Conservation (phyloP, 1,140 invertebrate genomes). For the Euglossa dilemma region DNA sequence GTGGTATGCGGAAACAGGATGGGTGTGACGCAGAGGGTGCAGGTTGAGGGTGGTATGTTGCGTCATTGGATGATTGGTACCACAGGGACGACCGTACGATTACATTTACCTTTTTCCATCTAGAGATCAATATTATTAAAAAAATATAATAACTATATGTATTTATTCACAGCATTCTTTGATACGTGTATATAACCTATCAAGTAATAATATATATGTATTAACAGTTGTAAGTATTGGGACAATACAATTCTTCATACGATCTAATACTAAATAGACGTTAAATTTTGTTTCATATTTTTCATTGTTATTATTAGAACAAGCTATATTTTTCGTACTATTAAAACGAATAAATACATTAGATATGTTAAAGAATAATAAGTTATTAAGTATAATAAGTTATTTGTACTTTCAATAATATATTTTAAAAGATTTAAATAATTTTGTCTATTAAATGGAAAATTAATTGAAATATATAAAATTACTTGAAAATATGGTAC, state of each 20-base stretch:
- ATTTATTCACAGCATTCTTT: background rate
- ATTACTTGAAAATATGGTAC: background rate
- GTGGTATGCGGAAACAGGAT: conserved; percentile 62
- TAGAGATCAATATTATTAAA: background rate
- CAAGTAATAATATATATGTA: background rate
- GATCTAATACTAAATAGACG: background rate
- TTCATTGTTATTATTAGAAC: background rate
- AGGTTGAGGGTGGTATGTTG: conserved; percentile 65
- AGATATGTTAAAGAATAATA: background rate
- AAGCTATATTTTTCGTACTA: background rate
- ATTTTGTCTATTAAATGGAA: background rate
- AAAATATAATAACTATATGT: background rate
- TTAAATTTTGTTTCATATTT: background rate
- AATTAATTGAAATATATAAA: background rate
- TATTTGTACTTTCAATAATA: background rate
- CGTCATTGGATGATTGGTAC: conserved; percentile 63
- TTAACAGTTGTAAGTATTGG: background rate
- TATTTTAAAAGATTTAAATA: background rate
- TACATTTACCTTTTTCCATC: background rate
- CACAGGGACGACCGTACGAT: conserved; percentile 39
- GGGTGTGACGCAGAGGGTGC: conserved; percentile 67
- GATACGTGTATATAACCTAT: background rate
- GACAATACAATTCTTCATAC: background rate
- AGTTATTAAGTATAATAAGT: background rate
- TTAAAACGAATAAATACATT: background rate